A percentile compares a stretch with the other conserved stretches of the same genome.
phyloP scores from a whole-genome alignment of 1,140 invertebrate species.

The Formica selysi region DNA sequence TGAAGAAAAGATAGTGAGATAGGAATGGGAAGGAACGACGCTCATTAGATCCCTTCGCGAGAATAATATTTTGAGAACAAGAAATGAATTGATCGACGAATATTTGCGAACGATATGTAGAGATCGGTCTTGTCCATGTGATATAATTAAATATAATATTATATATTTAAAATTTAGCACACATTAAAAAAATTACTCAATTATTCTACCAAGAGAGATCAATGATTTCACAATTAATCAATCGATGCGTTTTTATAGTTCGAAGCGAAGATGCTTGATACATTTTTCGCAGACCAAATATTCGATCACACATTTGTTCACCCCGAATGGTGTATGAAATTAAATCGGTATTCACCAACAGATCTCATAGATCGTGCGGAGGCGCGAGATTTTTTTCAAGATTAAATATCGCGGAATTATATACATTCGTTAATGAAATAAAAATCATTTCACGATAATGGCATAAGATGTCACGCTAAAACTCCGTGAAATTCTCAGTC shows the following conservation, averaged over 20 bases:
- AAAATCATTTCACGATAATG: conserved; percentile 65
- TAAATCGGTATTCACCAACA: neutral
- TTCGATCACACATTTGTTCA: too few relatives aligned
- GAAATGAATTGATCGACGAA: neutral
- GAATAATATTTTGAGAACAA: neutral
- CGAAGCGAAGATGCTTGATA: too few relatives aligned
- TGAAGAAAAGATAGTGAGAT: conserved; percentile 6
- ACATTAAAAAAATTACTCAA: neutral
- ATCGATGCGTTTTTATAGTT: too few relatives aligned
- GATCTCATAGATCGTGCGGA: conserved; percentile 47
- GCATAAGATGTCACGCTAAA: conserved; percentile 50
- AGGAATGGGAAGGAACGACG: neutral
- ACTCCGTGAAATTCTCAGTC: conserved; percentile 50
- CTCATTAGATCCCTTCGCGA: conserved; percentile 31
- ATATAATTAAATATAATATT: neutral
- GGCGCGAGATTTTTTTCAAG: conserved; percentile 23
- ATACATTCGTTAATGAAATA: neutral
- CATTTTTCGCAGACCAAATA: too few relatives aligned
- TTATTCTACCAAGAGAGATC: neutral
- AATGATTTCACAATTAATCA: too few relatives aligned
- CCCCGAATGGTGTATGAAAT: too few relatives aligned
- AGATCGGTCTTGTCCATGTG: neutral
- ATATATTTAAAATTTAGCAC: neutral
- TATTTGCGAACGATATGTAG: neutral
- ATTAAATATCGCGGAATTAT: conserved; percentile 52